phyloP scores from a whole-genome alignment of 2,888 invertebrate species.

The Strigamia transsilvanica region DNA sequence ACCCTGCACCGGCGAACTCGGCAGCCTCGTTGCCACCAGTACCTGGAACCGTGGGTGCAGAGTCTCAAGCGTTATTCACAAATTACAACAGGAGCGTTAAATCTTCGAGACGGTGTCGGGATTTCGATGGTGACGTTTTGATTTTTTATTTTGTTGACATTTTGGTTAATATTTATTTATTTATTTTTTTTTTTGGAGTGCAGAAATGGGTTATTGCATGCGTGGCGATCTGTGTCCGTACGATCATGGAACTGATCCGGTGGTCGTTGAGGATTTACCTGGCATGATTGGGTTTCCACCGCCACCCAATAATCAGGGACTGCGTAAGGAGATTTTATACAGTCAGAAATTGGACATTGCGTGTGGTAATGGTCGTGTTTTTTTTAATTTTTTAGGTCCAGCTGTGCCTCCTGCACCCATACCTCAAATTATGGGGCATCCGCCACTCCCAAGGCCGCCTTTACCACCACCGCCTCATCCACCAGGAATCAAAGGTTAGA shows the following conservation, averaged over 20 bases:
- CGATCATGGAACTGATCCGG: conserved; percentile 96
- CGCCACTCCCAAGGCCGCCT: conserved; percentile 53
- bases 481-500: conserved; percentile 39
- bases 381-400: conserved; percentile 32
- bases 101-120: conserved; percentile 73
- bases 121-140: conserved; percentile 78
- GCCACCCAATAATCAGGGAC: conserved; percentile 50
- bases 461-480: conserved; percentile 53
- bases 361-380: neutral
- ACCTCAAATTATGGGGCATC: conserved; percentile 55
- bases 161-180: neutral
- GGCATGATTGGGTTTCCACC: conserved; percentile 65
- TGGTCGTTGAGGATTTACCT: conserved; percentile 84
- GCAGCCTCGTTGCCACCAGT: conserved; percentile 38
- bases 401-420: conserved; percentile 52
- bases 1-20: neutral
- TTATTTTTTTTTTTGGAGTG: conserved; percentile 58
- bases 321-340: neutral
- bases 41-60: conserved; percentile 31
- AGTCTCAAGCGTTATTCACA: conserved; percentile 18
- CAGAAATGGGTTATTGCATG: conserved; percentile 95
- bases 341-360: neutral
- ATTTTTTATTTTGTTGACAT: neutral
- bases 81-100: conserved; percentile 26
- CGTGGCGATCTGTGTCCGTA: conserved; percentile 95